phyloP scores from a whole-genome alignment of 2,113 vertebrate genomes.

The Oreochromis niloticus region DNA sequence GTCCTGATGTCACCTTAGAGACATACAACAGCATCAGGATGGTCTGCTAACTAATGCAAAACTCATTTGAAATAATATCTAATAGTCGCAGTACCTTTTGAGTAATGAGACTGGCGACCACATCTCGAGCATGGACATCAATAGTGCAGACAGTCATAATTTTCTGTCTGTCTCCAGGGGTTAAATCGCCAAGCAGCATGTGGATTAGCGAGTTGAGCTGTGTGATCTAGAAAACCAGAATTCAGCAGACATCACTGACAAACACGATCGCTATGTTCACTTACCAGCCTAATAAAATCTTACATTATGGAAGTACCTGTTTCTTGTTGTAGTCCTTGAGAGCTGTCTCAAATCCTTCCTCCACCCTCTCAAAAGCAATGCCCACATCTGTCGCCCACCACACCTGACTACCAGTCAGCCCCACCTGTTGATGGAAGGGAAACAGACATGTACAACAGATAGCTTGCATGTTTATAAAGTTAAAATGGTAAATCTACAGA shows the following conservation, averaged over 20 bases:
- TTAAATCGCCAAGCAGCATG: conserved; percentile 86
- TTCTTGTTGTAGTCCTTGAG: conserved; percentile 73
- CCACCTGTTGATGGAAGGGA: conserved; percentile 38
- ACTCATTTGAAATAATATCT: not conserved
- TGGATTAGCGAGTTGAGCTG: conserved; percentile 90
- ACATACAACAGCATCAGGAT: not conserved
- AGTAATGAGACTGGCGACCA: conserved; percentile 80
- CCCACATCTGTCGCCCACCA: conserved; percentile 74
- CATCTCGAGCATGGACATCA: conserved; percentile 83
- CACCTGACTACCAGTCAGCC: conserved; percentile 72
- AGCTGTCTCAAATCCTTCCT: conserved; percentile 73
- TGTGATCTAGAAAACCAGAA: conserved; percentile 75
- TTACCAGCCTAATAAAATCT: not conserved
- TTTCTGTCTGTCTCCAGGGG: conserved; percentile 84
- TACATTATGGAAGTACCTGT: conserved; percentile 28
- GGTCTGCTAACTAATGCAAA: not conserved
- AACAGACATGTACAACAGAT: not conserved
- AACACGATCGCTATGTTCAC: not conserved
- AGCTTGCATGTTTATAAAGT: not conserved
- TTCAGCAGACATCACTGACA: not conserved
- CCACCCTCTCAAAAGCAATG: conserved; percentile 73
- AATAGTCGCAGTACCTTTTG: conserved; percentile 77
- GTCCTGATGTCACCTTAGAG: conserved; percentile 71
- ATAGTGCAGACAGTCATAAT: conserved; percentile 86
- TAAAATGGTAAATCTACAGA: not conserved